phyloP scores from a whole-genome alignment of 2,113 vertebrate species.

The Catharus minimus region DNA sequence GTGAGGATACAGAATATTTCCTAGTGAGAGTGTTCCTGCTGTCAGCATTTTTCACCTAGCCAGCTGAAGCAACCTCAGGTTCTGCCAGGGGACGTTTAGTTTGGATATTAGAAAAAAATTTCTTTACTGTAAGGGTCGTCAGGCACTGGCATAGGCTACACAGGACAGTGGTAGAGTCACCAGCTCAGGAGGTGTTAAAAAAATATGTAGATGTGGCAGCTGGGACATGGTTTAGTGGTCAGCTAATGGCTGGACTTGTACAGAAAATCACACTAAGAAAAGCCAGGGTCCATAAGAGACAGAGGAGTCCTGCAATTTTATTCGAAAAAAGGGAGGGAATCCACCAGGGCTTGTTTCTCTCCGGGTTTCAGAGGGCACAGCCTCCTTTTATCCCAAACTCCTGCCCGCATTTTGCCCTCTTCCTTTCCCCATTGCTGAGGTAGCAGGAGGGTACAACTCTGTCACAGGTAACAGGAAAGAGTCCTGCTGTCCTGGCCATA shows the following conservation, averaged over 20 bases:
- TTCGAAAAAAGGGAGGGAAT: rapidly evolving
- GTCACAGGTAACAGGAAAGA: no score
- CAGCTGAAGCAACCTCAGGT: background rate
- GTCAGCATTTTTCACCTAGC: background rate
- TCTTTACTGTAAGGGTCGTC: background rate
- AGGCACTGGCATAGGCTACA: background rate
- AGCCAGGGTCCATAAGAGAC: background rate
- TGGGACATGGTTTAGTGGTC: background rate
- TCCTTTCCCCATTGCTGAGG: background rate
- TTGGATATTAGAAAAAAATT: background rate
- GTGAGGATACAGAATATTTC: background rate
- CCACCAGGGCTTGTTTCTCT: background rate
- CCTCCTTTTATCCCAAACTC: background rate
- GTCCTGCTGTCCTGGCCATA: background rate
- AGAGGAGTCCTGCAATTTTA: background rate
- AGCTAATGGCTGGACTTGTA: background rate
- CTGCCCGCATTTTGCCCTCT: rapidly evolving
- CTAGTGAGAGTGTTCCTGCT: background rate
- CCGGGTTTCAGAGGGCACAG: rapidly evolving
- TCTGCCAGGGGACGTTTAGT: background rate
- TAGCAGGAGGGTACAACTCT: background rate
- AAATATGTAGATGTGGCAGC: background rate
- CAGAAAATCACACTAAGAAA: rapidly evolving
- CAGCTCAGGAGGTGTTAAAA: background rate
- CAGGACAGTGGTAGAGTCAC: background rate